A percentile compares a stretch with the other conserved stretches of the same genome.
Conservation (phyloP, 1,140 invertebrate species). For the Oreohelix idahoensis region DNA sequence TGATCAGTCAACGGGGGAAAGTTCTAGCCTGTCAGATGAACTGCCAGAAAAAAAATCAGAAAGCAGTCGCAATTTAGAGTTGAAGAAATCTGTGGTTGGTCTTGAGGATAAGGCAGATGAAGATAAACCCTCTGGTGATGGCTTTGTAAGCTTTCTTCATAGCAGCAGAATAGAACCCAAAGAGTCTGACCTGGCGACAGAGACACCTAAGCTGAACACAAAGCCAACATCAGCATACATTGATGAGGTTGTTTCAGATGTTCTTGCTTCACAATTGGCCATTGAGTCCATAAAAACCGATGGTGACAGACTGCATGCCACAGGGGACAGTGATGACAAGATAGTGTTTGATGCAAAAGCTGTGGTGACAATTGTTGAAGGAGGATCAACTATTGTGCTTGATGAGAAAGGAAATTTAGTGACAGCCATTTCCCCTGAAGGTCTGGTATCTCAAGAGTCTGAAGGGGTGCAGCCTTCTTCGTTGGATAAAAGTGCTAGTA, state of each 20-base stretch:
- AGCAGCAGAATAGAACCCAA: not conserved
- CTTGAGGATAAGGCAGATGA: not conserved
- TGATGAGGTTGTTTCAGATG: not conserved
- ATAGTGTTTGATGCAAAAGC: not conserved
- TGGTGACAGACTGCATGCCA: not conserved
- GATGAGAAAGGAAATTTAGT: conserved; percentile 11
- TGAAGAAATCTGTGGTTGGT: not conserved
- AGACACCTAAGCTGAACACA: conserved; percentile 4
- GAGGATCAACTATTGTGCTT: conserved; percentile 20
- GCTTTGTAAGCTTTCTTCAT: not conserved
- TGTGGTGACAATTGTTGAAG: conserved; percentile 25
- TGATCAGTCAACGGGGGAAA: no score
- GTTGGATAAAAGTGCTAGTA: not conserved
- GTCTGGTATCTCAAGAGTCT: not conserved
- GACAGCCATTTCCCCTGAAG: not conserved
- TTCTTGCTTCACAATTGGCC: not conserved
- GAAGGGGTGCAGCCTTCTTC: not conserved
- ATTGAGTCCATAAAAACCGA: conserved; percentile 1
- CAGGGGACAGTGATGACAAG: not conserved
- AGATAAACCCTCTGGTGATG: not conserved
- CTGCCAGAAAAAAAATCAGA: not conserved
- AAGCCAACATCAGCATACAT: not conserved
- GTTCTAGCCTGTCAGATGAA: not conserved
- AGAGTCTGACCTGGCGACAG: not conserved
- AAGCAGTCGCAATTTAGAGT: not conserved